phyloP scores from a whole-genome alignment of 2,888 invertebrate species.

The Omphaloscelis lunosa region DNA sequence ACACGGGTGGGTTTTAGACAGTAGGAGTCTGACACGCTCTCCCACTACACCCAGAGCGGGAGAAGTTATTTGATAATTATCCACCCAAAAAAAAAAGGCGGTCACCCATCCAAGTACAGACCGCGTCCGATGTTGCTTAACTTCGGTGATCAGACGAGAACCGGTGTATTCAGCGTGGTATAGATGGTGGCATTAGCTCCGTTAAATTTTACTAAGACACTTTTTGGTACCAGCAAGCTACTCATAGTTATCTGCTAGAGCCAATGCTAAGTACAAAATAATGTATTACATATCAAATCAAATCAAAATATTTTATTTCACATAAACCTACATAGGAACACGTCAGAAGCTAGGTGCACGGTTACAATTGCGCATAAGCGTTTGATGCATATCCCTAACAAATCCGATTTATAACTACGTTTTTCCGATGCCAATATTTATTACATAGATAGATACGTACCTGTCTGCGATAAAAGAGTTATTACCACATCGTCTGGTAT shows the following conservation, averaged over 20 bases:
- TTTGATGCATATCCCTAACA: background rate
- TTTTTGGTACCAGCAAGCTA: background rate
- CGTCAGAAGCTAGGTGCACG: too few relatives aligned
- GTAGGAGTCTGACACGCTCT: too few relatives aligned
- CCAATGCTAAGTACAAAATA: background rate
- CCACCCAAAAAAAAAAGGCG: too few relatives aligned
- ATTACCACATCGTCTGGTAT: background rate
- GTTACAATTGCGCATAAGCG: background rate
- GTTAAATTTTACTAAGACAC: background rate
- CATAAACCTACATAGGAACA: too few relatives aligned
- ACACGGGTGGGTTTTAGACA: too few relatives aligned
- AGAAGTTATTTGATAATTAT: too few relatives aligned
- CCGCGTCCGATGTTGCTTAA: conserved; percentile 87
- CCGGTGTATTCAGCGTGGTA: conserved; percentile 86
- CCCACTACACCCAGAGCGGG: too few relatives aligned
- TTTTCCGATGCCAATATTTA: conserved; percentile 6
- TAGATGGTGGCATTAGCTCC: conserved; percentile 73
- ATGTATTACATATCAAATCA: background rate
- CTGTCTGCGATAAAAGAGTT: conserved; percentile 7
- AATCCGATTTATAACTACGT: background rate
- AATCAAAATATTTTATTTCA: too few relatives aligned
- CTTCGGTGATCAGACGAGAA: conserved; percentile 89
- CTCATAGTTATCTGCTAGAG: background rate
- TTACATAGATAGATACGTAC: conserved; percentile 1
- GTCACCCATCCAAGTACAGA: conserved; percentile 89